Conservation (phyloP, 2,113 vertebrate genomes). For the Clupea harengus region DNA sequence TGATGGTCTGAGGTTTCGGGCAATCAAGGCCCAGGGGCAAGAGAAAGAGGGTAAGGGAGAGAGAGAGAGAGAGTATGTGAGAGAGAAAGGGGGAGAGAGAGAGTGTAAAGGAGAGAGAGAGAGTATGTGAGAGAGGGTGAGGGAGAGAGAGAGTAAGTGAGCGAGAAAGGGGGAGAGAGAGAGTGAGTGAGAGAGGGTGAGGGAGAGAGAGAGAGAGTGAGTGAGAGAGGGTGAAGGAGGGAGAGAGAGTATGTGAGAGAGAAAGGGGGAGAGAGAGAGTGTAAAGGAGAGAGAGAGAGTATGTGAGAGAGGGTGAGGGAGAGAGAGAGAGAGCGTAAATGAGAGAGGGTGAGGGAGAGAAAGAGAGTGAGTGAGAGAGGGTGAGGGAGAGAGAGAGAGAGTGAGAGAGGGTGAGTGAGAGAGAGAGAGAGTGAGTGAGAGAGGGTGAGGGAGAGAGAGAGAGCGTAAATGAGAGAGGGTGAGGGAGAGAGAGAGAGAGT, state of each 20-base stretch:
- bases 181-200: neutral
- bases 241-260: neutral
- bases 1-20: constrained; percentile 62
- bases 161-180: neutral
- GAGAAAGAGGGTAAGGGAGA: constrained; percentile 26
- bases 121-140: neutral
- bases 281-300: neutral
- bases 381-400: neutral
- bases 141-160: neutral
- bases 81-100: neutral
- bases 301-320: neutral
- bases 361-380: neutral
- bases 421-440: too few species aligned
- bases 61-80: constrained; percentile 26
- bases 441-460: too few species aligned
- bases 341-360: neutral
- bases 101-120: neutral
- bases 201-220: neutral
- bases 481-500: too few species aligned
- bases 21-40: constrained; percentile 40
- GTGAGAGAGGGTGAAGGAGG: constrained; percentile 2
- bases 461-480: too few species aligned
- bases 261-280: neutral
- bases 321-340: neutral
- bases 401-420: too few species aligned